A percentile compares a stretch with the other conserved stretches of the same genome.
Conservation (phyloP, 2,797 vertebrate species). For the Lemur catta region DNA sequence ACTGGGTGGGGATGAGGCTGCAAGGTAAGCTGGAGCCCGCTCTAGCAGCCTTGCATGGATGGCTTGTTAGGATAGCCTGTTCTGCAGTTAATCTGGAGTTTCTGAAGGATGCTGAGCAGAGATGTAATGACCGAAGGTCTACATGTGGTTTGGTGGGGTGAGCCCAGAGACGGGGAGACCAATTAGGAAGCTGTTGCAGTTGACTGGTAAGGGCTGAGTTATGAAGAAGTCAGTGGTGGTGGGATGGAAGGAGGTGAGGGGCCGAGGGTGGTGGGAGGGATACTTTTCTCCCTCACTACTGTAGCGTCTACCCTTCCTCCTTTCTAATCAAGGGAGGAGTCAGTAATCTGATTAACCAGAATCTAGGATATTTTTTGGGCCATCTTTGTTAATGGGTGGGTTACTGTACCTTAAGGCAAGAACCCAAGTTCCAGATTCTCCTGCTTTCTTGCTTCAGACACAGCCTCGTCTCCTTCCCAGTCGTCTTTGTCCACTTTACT, state of each 20-base stretch:
- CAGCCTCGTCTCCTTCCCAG: not conserved
- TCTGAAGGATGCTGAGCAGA: not conserved
- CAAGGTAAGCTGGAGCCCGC: not conserved
- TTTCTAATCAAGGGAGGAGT: not conserved
- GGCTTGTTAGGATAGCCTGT: not conserved
- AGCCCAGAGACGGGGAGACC: not conserved
- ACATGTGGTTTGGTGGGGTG: not conserved
- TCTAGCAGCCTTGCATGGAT: not conserved
- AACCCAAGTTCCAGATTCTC: not conserved
- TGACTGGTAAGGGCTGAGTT: not conserved
- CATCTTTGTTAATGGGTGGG: not conserved
- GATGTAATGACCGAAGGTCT: not conserved
- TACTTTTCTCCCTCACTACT: not conserved
- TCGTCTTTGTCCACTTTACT: not conserved
- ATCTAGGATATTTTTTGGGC: not conserved
- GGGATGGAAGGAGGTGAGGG: not conserved
- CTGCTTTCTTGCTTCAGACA: not conserved
- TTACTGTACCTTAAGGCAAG: not conserved
- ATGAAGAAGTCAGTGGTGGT: not conserved
- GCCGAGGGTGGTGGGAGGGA: accelerated
- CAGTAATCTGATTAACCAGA: not conserved
- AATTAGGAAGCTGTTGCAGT: not conserved
- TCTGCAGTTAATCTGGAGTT: not conserved
- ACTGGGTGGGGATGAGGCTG: not conserved
- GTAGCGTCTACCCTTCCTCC: not conserved